Evolutionary conservation across 2,888 invertebrate species (phyloP).

Genomic region (Agrilus mali): DNA sequence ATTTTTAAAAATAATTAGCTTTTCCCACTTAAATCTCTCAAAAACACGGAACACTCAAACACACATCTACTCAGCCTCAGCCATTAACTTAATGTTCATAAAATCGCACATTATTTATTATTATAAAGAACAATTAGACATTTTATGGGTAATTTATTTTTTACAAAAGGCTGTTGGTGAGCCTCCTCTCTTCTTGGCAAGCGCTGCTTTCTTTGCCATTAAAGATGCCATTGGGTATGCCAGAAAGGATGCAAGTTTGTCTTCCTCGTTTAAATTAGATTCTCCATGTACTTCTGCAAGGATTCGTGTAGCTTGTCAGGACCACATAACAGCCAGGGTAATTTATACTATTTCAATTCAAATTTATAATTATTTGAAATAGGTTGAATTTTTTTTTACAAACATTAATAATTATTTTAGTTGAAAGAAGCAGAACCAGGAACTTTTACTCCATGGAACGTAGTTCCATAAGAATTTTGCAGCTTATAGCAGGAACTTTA

Average conservation of each 20-base stretch:
- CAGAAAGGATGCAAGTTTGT: constrained; percentile 53
- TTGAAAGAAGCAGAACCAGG: constrained; percentile 40
- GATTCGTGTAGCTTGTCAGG: constrained; percentile 82
- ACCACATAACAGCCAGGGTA: constrained; percentile 70
- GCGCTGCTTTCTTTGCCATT: constrained; percentile 82
- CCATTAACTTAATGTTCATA: no score
- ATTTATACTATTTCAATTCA: constrained; percentile 1
- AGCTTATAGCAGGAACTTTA: no score
- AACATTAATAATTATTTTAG: constrained; percentile 32
- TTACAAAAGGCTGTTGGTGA: constrained; percentile 76
- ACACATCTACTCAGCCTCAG: no score
- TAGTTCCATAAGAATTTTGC: constrained; percentile 36
- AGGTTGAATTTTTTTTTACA: constrained; percentile 5
- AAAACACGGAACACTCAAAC: no score
- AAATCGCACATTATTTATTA: not conserved
- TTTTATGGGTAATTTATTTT: not conserved
- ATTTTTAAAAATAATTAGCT: no score
- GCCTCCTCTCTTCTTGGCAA: constrained; percentile 83
- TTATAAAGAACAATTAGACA: not conserved
- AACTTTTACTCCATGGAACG: constrained; percentile 52
- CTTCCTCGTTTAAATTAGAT: constrained; percentile 48
- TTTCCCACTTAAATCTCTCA: no score
- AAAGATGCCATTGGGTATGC: constrained; percentile 76
- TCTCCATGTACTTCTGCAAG: constrained; percentile 81
- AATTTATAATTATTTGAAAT: not conserved